Evolutionary conservation across 2,888 invertebrate species (phyloP).

Genomic region (Scaptomyza tumidula): DNA sequence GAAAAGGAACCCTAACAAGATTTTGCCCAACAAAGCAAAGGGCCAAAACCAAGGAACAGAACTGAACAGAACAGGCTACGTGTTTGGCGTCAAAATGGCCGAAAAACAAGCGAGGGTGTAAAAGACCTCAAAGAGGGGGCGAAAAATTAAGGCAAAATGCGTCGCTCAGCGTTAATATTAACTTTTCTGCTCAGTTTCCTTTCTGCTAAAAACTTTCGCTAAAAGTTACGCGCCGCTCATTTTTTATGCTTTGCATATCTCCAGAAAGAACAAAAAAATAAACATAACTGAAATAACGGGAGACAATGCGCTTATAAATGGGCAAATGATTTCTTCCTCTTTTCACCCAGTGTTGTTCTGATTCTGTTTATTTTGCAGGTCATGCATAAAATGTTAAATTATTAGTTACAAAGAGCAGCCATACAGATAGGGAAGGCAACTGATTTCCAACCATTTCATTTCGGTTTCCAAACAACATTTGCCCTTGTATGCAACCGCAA

Average conservation of each 20-base stretch:
- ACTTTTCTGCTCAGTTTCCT: slow-evolving; percentile 77
- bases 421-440: slow-evolving; percentile 1
- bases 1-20: slow-evolving; percentile 70
- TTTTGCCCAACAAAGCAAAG: slow-evolving; percentile 63
- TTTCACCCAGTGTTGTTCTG: slow-evolving; percentile 36
- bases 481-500: slow-evolving; percentile 45
- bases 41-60: slow-evolving; percentile 37
- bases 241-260: slow-evolving; percentile 60
- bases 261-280: neutral
- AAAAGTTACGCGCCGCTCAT: slow-evolving; percentile 65
- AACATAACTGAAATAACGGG: slow-evolving; percentile 24
- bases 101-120: slow-evolving; percentile 33
- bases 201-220: slow-evolving; percentile 59
- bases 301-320: slow-evolving; percentile 60
- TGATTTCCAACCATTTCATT: slow-evolving; percentile 24
- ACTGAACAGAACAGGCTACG: slow-evolving; percentile 55
- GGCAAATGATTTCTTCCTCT: slow-evolving; percentile 45
- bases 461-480: slow-evolving; percentile 29
- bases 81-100: slow-evolving; percentile 78
- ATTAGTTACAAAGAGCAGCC: slow-evolving; percentile 65
- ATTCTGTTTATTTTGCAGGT: slow-evolving; percentile 76
- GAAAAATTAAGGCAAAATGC: slow-evolving; percentile 74
- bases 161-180: slow-evolving; percentile 77
- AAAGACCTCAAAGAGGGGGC: slow-evolving; percentile 3
- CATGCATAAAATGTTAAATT: slow-evolving; percentile 80